These are phyloP conservation scores for Streptopelia turtur DNA, from an alignment of 2,797 vertebrate species.

Conservation along the genomic window DNA sequence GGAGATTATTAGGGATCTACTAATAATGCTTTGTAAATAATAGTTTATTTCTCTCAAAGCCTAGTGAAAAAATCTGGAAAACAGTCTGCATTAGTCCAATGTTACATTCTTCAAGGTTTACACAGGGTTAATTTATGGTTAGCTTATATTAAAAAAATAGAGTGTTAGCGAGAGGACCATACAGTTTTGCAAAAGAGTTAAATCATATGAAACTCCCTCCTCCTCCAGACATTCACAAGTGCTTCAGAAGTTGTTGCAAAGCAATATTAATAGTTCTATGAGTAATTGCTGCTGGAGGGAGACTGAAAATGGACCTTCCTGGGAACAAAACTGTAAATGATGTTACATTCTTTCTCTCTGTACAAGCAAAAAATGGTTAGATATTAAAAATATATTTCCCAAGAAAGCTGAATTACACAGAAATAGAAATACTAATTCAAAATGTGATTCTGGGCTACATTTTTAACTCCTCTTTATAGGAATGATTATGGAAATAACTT, in stretches of 20 bases:
- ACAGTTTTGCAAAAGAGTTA: not conserved
- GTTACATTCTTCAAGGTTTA: not conserved
- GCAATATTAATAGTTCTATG: slow-evolving; percentile 42
- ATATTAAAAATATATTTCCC: slow-evolving; percentile 61
- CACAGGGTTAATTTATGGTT: not conserved
- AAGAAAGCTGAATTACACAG: slow-evolving; percentile 59
- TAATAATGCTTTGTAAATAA: not conserved
- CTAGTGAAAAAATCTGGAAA: not conserved
- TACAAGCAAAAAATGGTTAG: slow-evolving; percentile 56
- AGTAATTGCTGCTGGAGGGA: slow-evolving; percentile 43
- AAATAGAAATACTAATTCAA: slow-evolving; percentile 59
- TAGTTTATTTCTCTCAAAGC: not conserved
- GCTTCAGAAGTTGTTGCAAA: slow-evolving; percentile 38
- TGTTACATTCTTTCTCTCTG: slow-evolving; percentile 23
- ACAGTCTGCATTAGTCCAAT: not conserved
- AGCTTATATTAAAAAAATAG: not conserved
- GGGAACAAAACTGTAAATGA: slow-evolving; percentile 33
- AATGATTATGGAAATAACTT: slow-evolving; percentile 70
- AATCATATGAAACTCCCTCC: not conserved
- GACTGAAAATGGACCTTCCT: slow-evolving; percentile 31
- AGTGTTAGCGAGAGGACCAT: not conserved
- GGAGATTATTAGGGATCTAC: not conserved
- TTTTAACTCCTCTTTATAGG: slow-evolving; percentile 62
- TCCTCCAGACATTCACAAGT: not conserved
- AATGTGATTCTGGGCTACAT: slow-evolving; percentile 50